phyloP scores from a whole-genome alignment of 2,113 vertebrate genomes.

The Channa argus region DNA sequence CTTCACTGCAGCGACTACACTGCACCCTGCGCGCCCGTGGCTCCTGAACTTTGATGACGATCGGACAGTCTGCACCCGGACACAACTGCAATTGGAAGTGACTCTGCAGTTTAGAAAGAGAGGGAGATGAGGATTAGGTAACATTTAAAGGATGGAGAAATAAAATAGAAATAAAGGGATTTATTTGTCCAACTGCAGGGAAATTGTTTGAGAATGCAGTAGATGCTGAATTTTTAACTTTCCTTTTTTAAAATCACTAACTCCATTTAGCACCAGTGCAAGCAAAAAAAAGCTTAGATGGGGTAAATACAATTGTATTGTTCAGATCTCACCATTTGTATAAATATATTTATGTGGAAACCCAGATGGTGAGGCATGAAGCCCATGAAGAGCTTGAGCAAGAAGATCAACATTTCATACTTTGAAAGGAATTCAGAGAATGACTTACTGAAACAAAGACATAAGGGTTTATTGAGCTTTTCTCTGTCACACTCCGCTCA shows the following conservation, averaged over 20 bases:
- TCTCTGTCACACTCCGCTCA: neutral
- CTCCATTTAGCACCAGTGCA: too few relatives aligned
- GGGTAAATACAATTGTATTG: too few relatives aligned
- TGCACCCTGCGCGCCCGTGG: constrained; percentile 97
- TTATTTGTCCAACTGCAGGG: too few relatives aligned
- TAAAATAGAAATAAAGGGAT: too few relatives aligned
- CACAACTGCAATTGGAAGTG: constrained; percentile 99
- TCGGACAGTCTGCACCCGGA: constrained; percentile 98
- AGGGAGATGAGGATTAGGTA: neutral
- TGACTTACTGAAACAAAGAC: neutral
- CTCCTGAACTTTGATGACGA: constrained; percentile 99
- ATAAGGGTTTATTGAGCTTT: neutral
- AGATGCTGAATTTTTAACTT: too few relatives aligned
- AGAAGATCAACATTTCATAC: neutral
- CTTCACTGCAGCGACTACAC: constrained; percentile 97
- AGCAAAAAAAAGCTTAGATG: too few relatives aligned
- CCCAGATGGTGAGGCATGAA: neutral
- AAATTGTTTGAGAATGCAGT: too few relatives aligned
- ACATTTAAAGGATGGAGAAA: too few relatives aligned
- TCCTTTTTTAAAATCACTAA: too few relatives aligned
- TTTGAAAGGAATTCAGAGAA: constrained; percentile 1
- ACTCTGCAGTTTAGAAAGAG: constrained; percentile 82
- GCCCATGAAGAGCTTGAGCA: too few relatives aligned
- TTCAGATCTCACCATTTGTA: neutral
- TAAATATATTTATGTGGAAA: neutral